Evolutionary conservation across 2,888 invertebrate genomes (phyloP).

Genomic region (Ormyrus pomaceus): DNA sequence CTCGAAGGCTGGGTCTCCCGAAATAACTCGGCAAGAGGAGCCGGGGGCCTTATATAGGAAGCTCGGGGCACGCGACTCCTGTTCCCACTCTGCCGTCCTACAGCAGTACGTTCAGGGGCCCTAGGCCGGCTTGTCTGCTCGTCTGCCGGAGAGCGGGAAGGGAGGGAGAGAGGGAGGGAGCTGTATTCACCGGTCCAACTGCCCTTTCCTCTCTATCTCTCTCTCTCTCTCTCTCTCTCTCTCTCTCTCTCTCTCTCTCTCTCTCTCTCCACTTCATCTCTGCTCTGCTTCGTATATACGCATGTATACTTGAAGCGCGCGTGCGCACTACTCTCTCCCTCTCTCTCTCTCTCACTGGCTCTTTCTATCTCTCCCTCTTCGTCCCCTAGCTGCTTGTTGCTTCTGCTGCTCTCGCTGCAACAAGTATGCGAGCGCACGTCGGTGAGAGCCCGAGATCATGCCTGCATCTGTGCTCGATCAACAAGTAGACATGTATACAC

Average conservation of each 20-base stretch:
- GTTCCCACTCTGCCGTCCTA: slow-evolving; percentile 77
- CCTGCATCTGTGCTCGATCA: slow-evolving; percentile 15
- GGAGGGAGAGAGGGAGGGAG: slow-evolving; percentile 13
- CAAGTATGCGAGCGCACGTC: background rate
- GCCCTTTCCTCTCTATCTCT: slow-evolving; percentile 1
- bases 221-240: background rate
- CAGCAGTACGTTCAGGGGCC: slow-evolving; percentile 61
- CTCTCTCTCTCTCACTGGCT: background rate
- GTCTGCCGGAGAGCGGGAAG: background rate
- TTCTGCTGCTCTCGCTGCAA: background rate
- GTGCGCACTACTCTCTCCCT: background rate
- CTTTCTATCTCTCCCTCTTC: no score
- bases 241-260: slow-evolving; percentile 8
- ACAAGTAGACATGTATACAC: slow-evolving; percentile 32
- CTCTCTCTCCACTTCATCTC: slow-evolving; percentile 5
- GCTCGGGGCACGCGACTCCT: slow-evolving; percentile 79
- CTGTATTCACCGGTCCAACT: slow-evolving; percentile 32
- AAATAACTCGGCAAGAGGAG: slow-evolving; percentile 73
- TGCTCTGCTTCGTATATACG: background rate
- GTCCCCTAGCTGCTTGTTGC: background rate
- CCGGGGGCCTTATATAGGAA: slow-evolving; percentile 74
- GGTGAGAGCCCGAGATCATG: background rate
- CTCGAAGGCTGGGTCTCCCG: slow-evolving; percentile 73
- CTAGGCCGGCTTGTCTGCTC: slow-evolving; percentile 54
- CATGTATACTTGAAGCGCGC: background rate